Evolutionary conservation across 1,140 invertebrate species (phyloP).

Genomic region (Notospermus geniculatus): DNA sequence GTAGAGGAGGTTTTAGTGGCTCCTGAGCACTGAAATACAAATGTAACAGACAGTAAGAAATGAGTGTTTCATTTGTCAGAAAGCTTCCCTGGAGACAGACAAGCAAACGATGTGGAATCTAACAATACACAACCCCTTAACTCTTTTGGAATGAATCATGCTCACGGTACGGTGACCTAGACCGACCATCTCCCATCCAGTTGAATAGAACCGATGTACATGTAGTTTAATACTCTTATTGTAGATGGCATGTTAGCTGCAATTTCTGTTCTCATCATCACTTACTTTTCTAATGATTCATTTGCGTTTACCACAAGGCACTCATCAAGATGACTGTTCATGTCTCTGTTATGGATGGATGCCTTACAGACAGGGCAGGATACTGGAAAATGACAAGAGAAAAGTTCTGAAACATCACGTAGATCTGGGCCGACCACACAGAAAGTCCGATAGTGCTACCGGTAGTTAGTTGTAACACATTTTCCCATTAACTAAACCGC

Average conservation of each 20-base stretch:
- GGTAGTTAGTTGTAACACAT: no score
- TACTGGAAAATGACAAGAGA: constrained; percentile 34
- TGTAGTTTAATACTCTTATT: no score
- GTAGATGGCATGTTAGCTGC: no score
- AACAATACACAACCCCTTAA: no score
- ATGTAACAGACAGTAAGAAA: neutral
- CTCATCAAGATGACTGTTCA: constrained; percentile 62
- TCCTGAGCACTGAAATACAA: constrained; percentile 9
- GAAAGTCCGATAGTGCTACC: neutral
- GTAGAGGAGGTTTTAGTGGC: constrained; percentile 52
- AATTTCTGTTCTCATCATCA: no score
- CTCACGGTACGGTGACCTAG: no score
- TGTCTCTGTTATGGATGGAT: constrained; percentile 52
- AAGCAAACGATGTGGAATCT: no score
- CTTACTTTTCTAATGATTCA: no score
- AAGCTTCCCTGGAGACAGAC: constrained; percentile 20
- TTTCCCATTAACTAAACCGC: no score
- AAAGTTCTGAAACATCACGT: neutral
- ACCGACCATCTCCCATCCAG: no score
- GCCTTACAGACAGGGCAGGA: constrained; percentile 62
- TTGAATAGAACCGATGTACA: no score
- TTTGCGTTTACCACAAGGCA: constrained; percentile 52
- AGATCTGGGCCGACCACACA: neutral
- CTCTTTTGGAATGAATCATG: no score
- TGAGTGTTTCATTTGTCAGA: neutral